Conservation (phyloP, 2,888 invertebrate genomes). For the Seira musarum region DNA sequence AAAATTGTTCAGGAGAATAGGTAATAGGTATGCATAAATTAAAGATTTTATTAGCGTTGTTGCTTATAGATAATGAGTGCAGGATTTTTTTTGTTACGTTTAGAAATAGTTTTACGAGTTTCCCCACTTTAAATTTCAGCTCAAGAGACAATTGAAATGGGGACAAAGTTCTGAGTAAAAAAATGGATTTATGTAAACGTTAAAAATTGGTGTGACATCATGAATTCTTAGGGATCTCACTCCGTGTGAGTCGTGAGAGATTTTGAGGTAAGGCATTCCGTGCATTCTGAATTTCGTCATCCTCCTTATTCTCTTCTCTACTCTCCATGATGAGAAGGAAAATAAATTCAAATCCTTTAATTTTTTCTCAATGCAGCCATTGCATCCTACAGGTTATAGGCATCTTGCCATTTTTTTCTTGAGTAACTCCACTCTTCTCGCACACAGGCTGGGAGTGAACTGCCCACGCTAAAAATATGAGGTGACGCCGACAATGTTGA, state of each 20-base stretch:
- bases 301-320: background rate
- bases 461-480: constrained; percentile 68
- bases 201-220: background rate
- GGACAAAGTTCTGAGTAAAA: constrained; percentile 8
- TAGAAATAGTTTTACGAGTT: constrained; percentile 3
- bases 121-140: background rate
- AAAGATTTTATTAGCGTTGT: constrained; percentile 10
- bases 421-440: constrained; percentile 29
- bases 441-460: constrained; percentile 26
- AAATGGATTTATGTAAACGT: background rate
- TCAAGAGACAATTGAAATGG: background rate
- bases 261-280: no score
- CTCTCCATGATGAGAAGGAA: no score
- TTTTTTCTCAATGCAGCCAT: constrained; percentile 29
- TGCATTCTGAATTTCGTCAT: constrained; percentile 8
- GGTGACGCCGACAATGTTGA: constrained; percentile 59
- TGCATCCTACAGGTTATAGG: constrained; percentile 55
- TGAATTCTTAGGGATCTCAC: no score
- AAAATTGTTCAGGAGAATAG: background rate
- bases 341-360: no score
- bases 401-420: constrained; percentile 54
- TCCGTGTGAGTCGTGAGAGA: no score
- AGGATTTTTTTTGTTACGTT: background rate
- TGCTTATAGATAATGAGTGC: background rate
- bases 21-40: background rate